These are phyloP conservation scores for Aphidoletes aphidimyza DNA, from an alignment of 2,888 invertebrate species.

Conservation along the genomic window DNA sequence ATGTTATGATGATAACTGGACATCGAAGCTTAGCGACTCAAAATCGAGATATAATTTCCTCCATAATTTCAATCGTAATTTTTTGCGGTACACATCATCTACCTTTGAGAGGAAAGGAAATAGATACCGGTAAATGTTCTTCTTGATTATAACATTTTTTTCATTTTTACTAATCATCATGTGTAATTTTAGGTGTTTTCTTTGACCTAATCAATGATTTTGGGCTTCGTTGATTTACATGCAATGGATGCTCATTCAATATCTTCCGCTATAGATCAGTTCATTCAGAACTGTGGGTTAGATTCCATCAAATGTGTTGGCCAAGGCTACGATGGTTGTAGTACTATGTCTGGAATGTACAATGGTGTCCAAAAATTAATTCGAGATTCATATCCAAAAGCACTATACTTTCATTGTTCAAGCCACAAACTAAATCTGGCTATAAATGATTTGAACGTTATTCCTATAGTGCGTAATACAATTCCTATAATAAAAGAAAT, in stretches of 20 bases:
- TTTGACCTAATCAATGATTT: too few species aligned
- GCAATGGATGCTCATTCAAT: constrained; percentile 59
- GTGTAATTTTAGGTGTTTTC: too few species aligned
- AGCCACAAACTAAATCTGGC: constrained; percentile 60
- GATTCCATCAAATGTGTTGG: constrained; percentile 59
- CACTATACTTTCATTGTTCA: constrained; percentile 60
- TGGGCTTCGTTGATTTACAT: constrained; percentile 60
- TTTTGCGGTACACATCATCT: too few species aligned
- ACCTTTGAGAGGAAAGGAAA: too few species aligned
- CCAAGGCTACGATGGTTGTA: constrained; percentile 60
- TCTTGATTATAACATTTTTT: too few species aligned
- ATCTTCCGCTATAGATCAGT: constrained; percentile 58
- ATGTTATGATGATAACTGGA: too few species aligned
- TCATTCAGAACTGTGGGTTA: constrained; percentile 56
- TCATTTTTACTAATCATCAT: too few species aligned
- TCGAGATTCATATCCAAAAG: constrained; percentile 59
- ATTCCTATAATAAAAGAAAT: constrained; percentile 59
- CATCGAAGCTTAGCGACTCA: too few species aligned
- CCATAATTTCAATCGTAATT: too few species aligned
- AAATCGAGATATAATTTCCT: too few species aligned
- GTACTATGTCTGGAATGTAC: constrained; percentile 60
- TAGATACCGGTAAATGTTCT: too few species aligned
- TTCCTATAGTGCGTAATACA: constrained; percentile 59
- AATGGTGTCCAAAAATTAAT: constrained; percentile 60
- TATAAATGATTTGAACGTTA: constrained; percentile 59